These are phyloP conservation scores for Sciurus vulgaris DNA, from an alignment of 2,797 vertebrate species.

Conservation along the genomic window DNA sequence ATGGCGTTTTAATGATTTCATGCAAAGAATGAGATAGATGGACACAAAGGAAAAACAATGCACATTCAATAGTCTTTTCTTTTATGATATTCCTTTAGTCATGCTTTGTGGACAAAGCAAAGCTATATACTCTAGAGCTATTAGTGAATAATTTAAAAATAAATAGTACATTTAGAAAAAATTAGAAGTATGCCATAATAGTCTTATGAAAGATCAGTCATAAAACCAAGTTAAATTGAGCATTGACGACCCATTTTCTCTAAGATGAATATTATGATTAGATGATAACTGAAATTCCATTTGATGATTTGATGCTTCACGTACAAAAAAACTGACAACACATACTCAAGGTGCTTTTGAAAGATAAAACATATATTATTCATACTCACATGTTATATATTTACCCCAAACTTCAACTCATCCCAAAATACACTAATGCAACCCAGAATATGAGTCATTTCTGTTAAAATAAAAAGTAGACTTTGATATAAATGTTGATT, in stretches of 20 bases:
- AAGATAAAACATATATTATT: slow-evolving; percentile 38
- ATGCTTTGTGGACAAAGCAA: neutral
- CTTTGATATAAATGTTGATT: neutral
- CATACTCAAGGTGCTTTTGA: slow-evolving; percentile 2
- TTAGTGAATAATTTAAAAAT: slow-evolving; percentile 51
- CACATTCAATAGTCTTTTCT: neutral
- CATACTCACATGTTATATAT: neutral
- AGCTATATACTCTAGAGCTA: neutral
- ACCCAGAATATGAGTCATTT: neutral
- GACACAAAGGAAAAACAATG: slow-evolving; percentile 23
- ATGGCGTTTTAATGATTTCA: slow-evolving; percentile 66
- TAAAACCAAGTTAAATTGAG: slow-evolving; percentile 60
- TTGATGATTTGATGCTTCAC: slow-evolving; percentile 22
- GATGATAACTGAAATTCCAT: slow-evolving; percentile 16
- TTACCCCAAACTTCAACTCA: neutral
- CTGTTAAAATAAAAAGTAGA: neutral
- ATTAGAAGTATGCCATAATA: slow-evolving; percentile 34
- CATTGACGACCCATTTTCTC: slow-evolving; percentile 48
- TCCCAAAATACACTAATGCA: neutral
- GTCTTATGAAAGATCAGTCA: slow-evolving; percentile 13
- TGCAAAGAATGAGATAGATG: slow-evolving; percentile 14
- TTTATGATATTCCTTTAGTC: slow-evolving; percentile 27
- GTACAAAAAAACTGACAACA: slow-evolving; percentile 10
- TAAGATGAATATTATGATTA: slow-evolving; percentile 61
- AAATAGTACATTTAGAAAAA: slow-evolving; percentile 55